These are phyloP conservation scores for Echinops telfairi DNA, from an alignment of 2,113 vertebrate genomes.

Conservation along the genomic window DNA sequence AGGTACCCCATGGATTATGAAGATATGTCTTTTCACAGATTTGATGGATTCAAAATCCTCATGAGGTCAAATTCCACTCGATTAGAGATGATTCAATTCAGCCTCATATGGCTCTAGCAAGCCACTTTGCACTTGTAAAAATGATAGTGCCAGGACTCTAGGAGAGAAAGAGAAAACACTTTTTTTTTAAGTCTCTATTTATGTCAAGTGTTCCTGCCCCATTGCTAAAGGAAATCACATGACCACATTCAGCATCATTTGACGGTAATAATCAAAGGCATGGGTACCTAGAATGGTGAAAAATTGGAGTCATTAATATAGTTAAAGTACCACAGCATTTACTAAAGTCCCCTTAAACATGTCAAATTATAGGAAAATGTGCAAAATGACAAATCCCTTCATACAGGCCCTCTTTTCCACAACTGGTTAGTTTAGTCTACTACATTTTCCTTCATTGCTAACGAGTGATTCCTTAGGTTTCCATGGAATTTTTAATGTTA, in stretches of 20 bases:
- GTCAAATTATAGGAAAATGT: constrained; percentile 26
- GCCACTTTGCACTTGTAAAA: neutral
- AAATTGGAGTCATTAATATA: neutral
- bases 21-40: neutral
- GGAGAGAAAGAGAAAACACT: neutral
- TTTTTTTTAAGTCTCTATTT: constrained; percentile 23
- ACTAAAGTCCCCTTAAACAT: neutral
- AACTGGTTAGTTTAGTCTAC: constrained; percentile 14
- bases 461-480: constrained; percentile 6
- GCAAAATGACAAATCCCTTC: constrained; percentile 6
- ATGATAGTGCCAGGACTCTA: neutral
- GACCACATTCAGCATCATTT: neutral
- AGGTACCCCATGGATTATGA: neutral
- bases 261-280: neutral
- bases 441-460: constrained; percentile 54
- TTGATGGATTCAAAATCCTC: neutral
- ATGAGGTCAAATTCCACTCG: neutral
- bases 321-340: neutral
- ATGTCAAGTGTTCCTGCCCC: neutral
- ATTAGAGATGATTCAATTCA: neutral
- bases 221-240: neutral
- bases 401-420: neutral
- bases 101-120: neutral
- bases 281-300: neutral
- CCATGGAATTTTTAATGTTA: constrained; percentile 42